A percentile compares a stretch with the other conserved stretches of the same genome.
phyloP scores from a whole-genome alignment of 2,797 vertebrate genomes.

The Sciurus carolinensis region DNA sequence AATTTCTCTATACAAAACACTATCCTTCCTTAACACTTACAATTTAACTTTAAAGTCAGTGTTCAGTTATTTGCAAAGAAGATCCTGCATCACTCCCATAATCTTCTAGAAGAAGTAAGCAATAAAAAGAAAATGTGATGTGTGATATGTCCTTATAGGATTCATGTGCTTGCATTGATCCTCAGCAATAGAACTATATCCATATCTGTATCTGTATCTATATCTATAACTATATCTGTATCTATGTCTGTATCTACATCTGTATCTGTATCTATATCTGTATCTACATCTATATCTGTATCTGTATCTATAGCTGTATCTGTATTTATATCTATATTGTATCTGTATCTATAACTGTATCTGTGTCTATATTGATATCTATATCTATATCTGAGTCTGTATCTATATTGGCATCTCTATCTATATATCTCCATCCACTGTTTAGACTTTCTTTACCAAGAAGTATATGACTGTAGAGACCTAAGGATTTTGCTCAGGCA shows the following conservation, averaged over 20 bases:
- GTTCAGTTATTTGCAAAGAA: background rate
- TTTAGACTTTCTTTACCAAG: background rate
- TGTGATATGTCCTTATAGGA: background rate
- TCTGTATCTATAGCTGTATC: too few species aligned
- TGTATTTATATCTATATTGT: too few species aligned
- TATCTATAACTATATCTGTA: too few species aligned
- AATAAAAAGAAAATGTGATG: background rate
- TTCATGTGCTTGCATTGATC: background rate
- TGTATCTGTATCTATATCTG: too few species aligned
- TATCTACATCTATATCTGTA: too few species aligned
- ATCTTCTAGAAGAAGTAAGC: background rate
- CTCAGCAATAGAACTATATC: background rate
- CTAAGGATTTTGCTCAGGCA: background rate
- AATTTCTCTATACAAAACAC: background rate
- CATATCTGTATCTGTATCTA: too few species aligned
- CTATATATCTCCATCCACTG: background rate
- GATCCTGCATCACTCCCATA: background rate
- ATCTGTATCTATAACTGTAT: too few species aligned
- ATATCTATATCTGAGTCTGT: too few species aligned
- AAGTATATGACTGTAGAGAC: background rate
- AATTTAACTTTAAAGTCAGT: background rate
- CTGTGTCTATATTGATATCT: too few species aligned
- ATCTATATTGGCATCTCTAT: too few species aligned
- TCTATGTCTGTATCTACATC: too few species aligned
- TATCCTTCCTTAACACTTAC: background rate